phyloP scores from a whole-genome alignment of 2,797 vertebrate species.

The Botia kubotai region DNA sequence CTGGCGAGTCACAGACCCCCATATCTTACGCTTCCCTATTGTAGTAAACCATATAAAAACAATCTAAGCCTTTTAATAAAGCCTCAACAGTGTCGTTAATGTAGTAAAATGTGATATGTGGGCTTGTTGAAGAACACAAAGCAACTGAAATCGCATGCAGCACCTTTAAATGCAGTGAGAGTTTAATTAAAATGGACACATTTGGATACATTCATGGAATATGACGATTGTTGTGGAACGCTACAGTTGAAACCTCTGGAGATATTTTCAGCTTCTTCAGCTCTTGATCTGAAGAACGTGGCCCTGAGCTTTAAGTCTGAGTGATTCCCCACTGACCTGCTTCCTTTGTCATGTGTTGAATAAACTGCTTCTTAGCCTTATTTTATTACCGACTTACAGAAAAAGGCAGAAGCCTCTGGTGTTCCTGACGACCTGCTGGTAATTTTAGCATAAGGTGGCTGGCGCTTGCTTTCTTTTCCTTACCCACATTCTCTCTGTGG shows the following conservation, averaged over 20 bases:
- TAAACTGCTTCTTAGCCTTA: background rate
- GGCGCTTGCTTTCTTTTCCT: background rate
- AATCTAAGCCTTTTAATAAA: too few relatives aligned
- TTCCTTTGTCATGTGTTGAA: constrained; percentile 46
- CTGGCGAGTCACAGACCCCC: background rate
- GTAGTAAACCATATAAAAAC: too few relatives aligned
- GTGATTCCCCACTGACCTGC: constrained; percentile 38
- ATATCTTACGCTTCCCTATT: background rate
- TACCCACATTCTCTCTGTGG: background rate
- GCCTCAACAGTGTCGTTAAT: too few relatives aligned
- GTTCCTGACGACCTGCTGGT: background rate
- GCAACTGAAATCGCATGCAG: too few relatives aligned
- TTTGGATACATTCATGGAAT: too few relatives aligned
- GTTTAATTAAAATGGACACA: too few relatives aligned
- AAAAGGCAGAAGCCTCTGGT: background rate
- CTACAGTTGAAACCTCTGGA: background rate
- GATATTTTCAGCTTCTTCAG: background rate
- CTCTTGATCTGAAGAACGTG: constrained; percentile 23
- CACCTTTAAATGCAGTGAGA: too few relatives aligned
- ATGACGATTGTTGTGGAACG: too few relatives aligned
- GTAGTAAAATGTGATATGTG: too few relatives aligned
- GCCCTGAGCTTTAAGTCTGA: constrained; percentile 33
- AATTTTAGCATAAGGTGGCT: background rate
- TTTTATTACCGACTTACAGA: background rate
- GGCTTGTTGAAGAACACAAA: too few relatives aligned